Evolutionary conservation across 2,888 invertebrate species (phyloP).

Genomic region (Phasia obesa): DNA sequence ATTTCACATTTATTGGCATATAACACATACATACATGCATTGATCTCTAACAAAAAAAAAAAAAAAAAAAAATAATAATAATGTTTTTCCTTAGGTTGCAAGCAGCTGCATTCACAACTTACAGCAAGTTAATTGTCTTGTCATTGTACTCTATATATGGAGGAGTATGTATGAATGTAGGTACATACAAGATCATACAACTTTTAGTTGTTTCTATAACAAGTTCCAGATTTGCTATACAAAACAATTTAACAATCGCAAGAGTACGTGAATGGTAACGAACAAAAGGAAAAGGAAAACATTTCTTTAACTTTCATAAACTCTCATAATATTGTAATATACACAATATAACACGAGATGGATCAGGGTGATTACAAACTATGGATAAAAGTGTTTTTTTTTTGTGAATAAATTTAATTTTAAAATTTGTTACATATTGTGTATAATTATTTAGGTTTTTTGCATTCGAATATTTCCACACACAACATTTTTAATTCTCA

Average conservation of each 20-base stretch:
- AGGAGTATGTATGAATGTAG: background rate
- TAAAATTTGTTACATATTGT: slow-evolving; percentile 38
- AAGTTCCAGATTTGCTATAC: slow-evolving; percentile 21
- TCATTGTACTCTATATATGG: slow-evolving; percentile 27
- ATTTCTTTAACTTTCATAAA: slow-evolving; percentile 32
- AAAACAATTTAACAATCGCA: background rate
- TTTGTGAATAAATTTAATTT: slow-evolving; percentile 50
- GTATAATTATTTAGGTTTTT: slow-evolving; percentile 54
- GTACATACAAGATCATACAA: background rate
- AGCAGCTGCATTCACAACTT: background rate
- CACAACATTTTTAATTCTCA: slow-evolving; percentile 18
- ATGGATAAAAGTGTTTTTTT: background rate
- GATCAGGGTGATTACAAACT: slow-evolving; percentile 22
- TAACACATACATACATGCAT: background rate
- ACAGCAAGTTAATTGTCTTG: slow-evolving; percentile 4
- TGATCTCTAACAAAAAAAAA: background rate
- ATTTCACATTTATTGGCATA: too few relatives aligned
- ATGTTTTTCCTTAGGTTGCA: slow-evolving; percentile 1
- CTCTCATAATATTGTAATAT: background rate
- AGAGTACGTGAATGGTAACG: background rate
- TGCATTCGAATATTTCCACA: slow-evolving; percentile 11
- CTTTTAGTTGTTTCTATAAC: slow-evolving; percentile 26
- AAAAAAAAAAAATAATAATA: too few relatives aligned
- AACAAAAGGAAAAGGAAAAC: slow-evolving; percentile 32
- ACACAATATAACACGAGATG: background rate